Conservation (phyloP, 2,113 vertebrate species). For the Megatriorchis doriae region DNA sequence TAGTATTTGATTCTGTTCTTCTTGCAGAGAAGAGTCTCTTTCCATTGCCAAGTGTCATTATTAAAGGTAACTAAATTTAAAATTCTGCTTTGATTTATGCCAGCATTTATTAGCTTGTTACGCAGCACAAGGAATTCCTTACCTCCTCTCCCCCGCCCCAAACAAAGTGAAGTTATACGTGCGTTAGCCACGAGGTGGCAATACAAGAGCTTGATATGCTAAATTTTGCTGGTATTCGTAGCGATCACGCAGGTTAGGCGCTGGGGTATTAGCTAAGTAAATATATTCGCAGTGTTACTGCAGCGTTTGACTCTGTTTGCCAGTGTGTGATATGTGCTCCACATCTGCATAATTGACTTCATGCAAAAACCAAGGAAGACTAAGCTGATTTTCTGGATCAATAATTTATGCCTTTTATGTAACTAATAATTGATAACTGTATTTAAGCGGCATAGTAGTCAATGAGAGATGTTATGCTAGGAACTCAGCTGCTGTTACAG, state of each 20-base stretch:
- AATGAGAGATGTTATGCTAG: not conserved
- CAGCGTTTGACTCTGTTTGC: not conserved
- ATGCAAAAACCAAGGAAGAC: not conserved
- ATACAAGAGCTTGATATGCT: not conserved
- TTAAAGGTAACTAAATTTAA: not conserved
- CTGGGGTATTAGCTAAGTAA: not conserved
- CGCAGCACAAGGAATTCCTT: not conserved
- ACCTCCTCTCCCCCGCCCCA: rapidly evolving
- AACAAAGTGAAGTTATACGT: not conserved
- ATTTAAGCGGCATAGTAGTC: not conserved
- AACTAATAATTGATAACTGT: not conserved
- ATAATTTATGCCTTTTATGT: not conserved
- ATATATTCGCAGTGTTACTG: not conserved
- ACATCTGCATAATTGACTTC: not conserved
- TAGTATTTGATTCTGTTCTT: not conserved
- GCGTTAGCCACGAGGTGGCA: constrained; percentile 24
- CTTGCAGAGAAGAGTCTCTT: not conserved
- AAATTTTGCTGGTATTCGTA: rapidly evolving
- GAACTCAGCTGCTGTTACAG: not conserved
- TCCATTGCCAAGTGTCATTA: not conserved
- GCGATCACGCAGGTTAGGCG: rapidly evolving
- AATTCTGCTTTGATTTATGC: not conserved
- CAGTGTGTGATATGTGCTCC: not conserved
- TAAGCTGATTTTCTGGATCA: not conserved
- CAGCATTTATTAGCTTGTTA: not conserved